Conservation (phyloP, 2,113 vertebrate species). For the Pseudorectes ferrugineus region DNA sequence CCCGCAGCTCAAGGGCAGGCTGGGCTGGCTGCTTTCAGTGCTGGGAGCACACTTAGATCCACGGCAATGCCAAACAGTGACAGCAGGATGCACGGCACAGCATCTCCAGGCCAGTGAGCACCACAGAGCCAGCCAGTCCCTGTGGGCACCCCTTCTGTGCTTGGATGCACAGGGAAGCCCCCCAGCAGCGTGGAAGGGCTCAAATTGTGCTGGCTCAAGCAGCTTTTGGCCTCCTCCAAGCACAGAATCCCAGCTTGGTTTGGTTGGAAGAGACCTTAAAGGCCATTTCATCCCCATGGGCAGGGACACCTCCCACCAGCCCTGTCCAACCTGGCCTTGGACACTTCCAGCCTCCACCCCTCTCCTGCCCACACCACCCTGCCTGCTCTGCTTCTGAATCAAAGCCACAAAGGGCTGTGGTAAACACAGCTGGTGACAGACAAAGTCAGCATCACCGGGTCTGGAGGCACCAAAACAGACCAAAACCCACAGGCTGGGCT, state of each 20-base stretch:
- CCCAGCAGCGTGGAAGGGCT: accelerated
- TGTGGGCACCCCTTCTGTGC: background rate
- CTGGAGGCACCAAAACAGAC: background rate
- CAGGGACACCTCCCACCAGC: background rate
- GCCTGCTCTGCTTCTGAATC: background rate
- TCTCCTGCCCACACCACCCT: background rate
- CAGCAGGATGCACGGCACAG: accelerated
- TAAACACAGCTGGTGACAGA: background rate
- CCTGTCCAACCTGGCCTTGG: background rate
- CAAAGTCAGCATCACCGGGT: accelerated
- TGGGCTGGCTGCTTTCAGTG: background rate
- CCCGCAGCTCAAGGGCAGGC: background rate
- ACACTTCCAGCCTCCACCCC: background rate
- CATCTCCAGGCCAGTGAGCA: background rate
- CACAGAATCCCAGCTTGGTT: background rate
- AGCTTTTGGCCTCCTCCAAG: background rate
- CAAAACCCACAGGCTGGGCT: background rate
- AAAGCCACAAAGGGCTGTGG: background rate
- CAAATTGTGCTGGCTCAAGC: background rate
- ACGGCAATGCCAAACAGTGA: background rate
- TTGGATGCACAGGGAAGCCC: background rate
- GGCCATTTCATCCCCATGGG: background rate
- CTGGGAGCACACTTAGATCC: background rate
- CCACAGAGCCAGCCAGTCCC: background rate
- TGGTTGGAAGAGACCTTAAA: background rate